Evolutionary conservation across 1,140 invertebrate genomes (phyloP).

Genomic region (Microplitis mediator): DNA sequence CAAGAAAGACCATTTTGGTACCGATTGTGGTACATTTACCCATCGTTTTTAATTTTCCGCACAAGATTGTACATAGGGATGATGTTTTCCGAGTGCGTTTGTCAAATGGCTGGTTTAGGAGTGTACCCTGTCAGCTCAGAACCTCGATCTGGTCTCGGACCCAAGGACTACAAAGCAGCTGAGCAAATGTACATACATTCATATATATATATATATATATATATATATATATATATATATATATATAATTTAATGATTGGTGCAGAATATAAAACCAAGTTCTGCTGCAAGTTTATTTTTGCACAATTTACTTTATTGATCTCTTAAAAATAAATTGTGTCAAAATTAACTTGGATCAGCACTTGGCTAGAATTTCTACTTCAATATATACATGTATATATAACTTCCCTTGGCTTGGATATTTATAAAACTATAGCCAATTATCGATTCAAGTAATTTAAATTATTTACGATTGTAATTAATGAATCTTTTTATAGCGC

Average conservation of each 20-base stretch:
- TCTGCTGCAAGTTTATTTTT: no score
- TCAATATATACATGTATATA: no score
- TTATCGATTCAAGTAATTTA: no score
- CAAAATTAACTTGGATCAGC: no score
- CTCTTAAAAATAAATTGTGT: no score
- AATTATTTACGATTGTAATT: background rate
- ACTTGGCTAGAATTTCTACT: no score
- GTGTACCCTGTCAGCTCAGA: conserved; percentile 80
- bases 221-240: no score
- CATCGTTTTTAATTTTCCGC: conserved; percentile 86
- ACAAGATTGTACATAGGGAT: conserved; percentile 90
- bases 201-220: no score
- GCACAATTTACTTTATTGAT: no score
- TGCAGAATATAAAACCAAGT: background rate
- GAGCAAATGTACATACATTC: conserved; percentile 45
- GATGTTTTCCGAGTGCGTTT: conserved; percentile 89
- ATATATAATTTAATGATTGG: background rate
- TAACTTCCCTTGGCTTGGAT: no score
- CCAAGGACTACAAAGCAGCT: conserved; percentile 63
- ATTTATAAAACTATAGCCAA: no score
- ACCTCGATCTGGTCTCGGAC: conserved; percentile 80
- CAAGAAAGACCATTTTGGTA: conserved; percentile 72
- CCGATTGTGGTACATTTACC: conserved; percentile 83
- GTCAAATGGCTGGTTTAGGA: conserved; percentile 86
- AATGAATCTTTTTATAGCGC: conserved; percentile 44